Base-by-base conservation (phyloP, 1,140 invertebrate genomes). In the Trachelipus rathkii region DNA sequence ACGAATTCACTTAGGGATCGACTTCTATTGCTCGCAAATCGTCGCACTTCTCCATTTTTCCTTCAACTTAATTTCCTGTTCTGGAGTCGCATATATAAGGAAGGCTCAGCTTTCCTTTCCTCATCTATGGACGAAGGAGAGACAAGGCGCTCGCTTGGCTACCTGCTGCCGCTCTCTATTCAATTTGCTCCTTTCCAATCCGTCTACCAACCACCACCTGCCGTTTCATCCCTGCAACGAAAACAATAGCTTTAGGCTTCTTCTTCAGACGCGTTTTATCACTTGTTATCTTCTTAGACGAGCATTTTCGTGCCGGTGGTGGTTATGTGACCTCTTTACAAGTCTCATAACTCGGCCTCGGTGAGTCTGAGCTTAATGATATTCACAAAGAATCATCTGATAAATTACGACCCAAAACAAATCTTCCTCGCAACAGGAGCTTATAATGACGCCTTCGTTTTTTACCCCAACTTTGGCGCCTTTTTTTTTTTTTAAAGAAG, bases 171-270 rank as follows among this genome's bases (percentile, higher is more conserved):
- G 43, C 21, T 10, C 75, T 4, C 23, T 50, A 44, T 44, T 33
- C 71, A 43, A 69, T 76, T 70, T 45, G 66, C 44, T 67, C 33
- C 24, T 8, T 45, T 19, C 21, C 67, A 44, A 66, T 70, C 50
- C 44, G 50, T 23, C 50, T 43, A 10, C 45, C 60, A n/a, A n/a
- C n/a, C 44, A 21, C 15, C 13, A 70, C 74, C 21, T 53, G 33
- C 43, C 33, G 53, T 53, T 69, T 46, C 43, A 9, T n/a, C 53
- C 21, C 13, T 24, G 24, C 15, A 45, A 24, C 21, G 10, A 44
- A n/a, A 24, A 68, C 45, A 44, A 50, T 73, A 15, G 23, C 33
- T 43, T 23, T 19, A 21, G 44, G 43, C 19, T n/a, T 44, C 44
- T 9, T 33, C 33, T 33, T 33, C 33, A 33, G 33, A 33, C 33